Conservation (phyloP, 2,797 vertebrate genomes). For the Ptychadena robeensis region DNA sequence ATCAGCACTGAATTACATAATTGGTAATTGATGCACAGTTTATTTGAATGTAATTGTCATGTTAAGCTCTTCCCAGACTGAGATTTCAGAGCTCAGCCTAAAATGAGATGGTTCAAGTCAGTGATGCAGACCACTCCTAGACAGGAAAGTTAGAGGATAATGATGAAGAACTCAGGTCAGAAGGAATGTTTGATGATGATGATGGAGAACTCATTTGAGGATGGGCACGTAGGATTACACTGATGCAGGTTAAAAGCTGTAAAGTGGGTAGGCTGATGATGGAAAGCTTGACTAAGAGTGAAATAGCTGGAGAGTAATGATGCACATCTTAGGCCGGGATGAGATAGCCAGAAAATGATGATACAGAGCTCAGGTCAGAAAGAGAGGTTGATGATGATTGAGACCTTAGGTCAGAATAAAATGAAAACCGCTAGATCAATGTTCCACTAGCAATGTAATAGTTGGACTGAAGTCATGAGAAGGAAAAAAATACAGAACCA, state of each 20-base stretch:
- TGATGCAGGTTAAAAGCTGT: background rate
- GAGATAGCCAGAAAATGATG: background rate
- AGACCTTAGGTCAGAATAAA: background rate
- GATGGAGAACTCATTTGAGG: background rate
- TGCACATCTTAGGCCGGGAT: background rate
- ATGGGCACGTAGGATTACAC: background rate
- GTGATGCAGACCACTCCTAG: background rate
- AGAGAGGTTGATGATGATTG: background rate
- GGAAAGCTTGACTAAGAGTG: background rate
- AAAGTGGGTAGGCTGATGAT: background rate
- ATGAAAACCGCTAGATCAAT: background rate
- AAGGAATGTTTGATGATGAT: background rate
- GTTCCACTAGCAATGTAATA: background rate
- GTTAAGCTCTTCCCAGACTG: background rate
- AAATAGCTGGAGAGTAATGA: constrained; percentile 2
- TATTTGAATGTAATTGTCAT: background rate
- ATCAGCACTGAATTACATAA: background rate
- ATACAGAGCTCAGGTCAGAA: background rate
- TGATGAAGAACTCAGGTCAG: background rate
- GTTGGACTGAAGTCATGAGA: no score
- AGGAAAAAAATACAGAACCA: background rate
- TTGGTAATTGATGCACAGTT: background rate
- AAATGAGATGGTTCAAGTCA: background rate
- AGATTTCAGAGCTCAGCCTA: background rate
- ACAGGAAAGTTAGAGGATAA: background rate